Evolutionary conservation across 2,888 invertebrate species (phyloP).

Genomic region (Caenorhabditis sulstoni): DNA sequence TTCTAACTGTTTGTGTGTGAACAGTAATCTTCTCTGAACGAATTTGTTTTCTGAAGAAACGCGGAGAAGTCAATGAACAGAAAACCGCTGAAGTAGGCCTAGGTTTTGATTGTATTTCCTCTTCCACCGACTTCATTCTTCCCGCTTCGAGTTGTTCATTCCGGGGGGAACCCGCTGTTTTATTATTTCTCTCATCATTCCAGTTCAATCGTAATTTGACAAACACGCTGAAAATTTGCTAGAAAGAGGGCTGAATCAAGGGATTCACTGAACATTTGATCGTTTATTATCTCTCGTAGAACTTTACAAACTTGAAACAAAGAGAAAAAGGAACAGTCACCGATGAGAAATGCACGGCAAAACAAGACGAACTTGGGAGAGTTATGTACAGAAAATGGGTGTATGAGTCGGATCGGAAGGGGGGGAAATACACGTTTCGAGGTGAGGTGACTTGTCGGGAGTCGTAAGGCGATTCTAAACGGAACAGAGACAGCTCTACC

Average conservation of each 20-base stretch:
- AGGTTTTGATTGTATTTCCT: no score
- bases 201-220: no score
- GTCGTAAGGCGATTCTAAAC: constrained; percentile 16
- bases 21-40: background rate
- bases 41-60: background rate
- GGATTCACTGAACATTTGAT: no score
- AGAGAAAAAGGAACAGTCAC: constrained; percentile 25
- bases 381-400: constrained; percentile 45
- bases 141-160: no score
- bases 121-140: no score
- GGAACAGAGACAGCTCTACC: constrained; percentile 16
- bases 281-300: no score
- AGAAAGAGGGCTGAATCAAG: no score
- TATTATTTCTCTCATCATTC: no score
- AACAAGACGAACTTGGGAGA: constrained; percentile 2
- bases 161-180: no score
- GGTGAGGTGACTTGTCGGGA: constrained; percentile 34
- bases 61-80: no score
- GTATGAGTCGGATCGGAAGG: constrained; percentile 17
- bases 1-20: background rate
- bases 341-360: constrained; percentile 55
- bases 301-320: constrained; percentile 6
- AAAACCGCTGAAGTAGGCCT: no score
- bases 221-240: no score
- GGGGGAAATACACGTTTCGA: constrained; percentile 48